Conservation (phyloP, 2,113 vertebrate genomes). For the Potamarius usumacintae region DNA sequence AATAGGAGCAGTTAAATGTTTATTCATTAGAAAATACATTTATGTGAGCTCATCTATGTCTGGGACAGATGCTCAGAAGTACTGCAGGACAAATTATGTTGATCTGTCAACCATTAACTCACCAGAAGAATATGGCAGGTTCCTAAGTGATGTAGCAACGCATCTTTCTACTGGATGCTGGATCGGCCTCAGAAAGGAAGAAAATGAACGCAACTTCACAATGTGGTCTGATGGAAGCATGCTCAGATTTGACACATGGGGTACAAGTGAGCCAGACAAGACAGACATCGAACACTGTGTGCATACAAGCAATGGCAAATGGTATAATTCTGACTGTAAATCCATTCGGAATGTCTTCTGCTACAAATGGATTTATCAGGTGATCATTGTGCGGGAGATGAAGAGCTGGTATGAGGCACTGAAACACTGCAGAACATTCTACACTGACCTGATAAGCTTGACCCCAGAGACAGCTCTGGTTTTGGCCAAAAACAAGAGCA, state of each 20-base stretch:
- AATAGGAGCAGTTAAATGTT: not conserved
- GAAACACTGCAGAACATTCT: not conserved
- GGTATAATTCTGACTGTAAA: not conserved
- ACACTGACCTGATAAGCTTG: not conserved
- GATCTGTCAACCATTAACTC: conserved; percentile 1
- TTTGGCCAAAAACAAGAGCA: not conserved
- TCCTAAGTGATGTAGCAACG: not conserved
- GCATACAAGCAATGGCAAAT: not conserved
- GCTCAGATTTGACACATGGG: not conserved
- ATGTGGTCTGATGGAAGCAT: conserved; percentile 1
- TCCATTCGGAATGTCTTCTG: not conserved
- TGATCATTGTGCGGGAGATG: not conserved
- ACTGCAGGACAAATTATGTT: not conserved
- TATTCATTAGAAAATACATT: not conserved
- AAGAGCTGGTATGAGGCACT: not conserved
- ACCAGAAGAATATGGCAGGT: not conserved
- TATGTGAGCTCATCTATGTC: not conserved
- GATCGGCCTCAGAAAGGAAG: not conserved
- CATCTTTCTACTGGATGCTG: not conserved
- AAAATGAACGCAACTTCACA: not conserved
- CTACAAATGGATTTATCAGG: not conserved
- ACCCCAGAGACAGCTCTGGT: not conserved
- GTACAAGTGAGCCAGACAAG: too few species aligned
- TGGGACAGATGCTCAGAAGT: not conserved
- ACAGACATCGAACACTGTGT: not conserved